Evolutionary conservation across 2,113 vertebrate species (phyloP).

Genomic region (Scolopax mira): DNA sequence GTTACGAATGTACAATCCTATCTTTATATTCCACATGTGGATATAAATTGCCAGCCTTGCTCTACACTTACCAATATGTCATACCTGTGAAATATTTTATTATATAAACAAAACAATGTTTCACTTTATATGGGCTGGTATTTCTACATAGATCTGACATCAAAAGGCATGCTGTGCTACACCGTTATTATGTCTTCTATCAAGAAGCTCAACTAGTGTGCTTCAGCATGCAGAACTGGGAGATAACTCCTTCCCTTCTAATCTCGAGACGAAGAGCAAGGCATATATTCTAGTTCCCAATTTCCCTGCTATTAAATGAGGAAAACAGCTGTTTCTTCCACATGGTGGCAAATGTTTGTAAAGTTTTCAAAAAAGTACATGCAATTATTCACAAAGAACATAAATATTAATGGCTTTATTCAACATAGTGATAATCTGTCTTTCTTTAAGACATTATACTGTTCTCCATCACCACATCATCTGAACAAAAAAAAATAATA

Average conservation of each 20-base stretch:
- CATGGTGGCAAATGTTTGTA: background rate
- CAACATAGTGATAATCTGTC: background rate
- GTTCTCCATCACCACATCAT: background rate
- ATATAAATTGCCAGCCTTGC: conserved; percentile 52
- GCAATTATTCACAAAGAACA: conserved; percentile 3
- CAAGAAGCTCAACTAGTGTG: background rate
- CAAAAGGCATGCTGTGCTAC: background rate
- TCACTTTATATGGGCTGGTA: conserved; percentile 32
- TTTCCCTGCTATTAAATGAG: background rate
- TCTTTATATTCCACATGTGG: conserved; percentile 51
- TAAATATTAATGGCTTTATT: conserved; percentile 18
- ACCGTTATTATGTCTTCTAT: background rate
- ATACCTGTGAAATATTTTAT: conserved; percentile 61
- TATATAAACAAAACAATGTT: conserved; percentile 54
- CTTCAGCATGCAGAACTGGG: background rate
- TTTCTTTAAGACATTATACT: background rate
- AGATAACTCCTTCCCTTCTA: background rate
- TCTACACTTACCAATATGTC: conserved; percentile 29
- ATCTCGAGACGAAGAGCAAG: background rate
- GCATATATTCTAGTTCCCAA: background rate
- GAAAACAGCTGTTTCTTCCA: background rate
- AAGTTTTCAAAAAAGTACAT: background rate
- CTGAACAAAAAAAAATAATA: background rate
- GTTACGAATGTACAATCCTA: conserved; percentile 38
- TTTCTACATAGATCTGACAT: conserved; percentile 26